Evolutionary conservation across 2,888 invertebrate species (phyloP), one percentile per base, ranked within the genome.

Genomic region (Plagodis pulveraria): DNA sequence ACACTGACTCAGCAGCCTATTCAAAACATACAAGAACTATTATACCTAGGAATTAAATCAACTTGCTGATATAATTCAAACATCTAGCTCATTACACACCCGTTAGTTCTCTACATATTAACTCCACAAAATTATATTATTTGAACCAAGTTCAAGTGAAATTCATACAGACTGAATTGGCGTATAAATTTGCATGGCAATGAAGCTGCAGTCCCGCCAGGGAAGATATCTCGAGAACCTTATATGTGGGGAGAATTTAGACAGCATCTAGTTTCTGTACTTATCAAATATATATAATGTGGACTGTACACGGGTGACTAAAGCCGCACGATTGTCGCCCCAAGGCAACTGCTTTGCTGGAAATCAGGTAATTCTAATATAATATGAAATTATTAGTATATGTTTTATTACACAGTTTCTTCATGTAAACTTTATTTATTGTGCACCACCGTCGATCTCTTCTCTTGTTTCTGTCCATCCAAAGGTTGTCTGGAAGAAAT

Each of bases 171-270:
- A 58, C 54, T 10, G 69, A 72, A 65, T 56, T 71, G 48, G 45
- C 63, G 76, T 74, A 78, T 81, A 78, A 72, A 81, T 84, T 83
- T 74, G 66, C 78, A 80, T 83, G 60, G 63, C 77, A 78, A 80
- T 73, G 68, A 74, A 70, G 35, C 35, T 35, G 33, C 40, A 32
- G 45, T 47, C 50, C 32, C n/a, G 46, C 47, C 42, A 22, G 50
- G 33, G 35, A 36, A 47, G 50, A 57, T 44, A 44, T 38, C 44
- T 52, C 44, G 44, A 41, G 50, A 57, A 48, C 38, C 43, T 46
- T 50, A 56, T 46, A 36, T 56, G 33, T 35, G 49, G 44, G 4
- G 56, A 55, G 55, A 33, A 56, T 40, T 48, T 32, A 32, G 11
- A 35, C 22, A 11, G 43, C 34, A 50, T 50, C 50, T 56, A 56